Evolutionary conservation across 1,140 invertebrate species (phyloP), one percentile per base, ranked within the genome.

Genomic region (Drosophila virilis): DNA sequence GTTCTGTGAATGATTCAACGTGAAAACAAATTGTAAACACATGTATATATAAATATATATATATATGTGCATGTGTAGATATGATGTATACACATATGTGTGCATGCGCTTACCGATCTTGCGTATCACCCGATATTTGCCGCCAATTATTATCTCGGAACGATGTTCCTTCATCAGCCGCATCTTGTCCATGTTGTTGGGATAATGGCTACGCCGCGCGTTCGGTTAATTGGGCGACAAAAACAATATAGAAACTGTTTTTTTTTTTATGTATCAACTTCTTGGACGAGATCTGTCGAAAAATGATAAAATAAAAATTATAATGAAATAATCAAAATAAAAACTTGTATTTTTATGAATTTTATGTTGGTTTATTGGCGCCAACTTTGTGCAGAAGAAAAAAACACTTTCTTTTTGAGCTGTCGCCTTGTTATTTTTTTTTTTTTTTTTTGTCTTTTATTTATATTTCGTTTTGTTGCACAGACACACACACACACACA

Each of bases 81-180:
- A n/a, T n/a, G n/a, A n/a, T n/a, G n/a, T n/a, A n/a, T n/a, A n/a
- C n/a, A n/a, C n/a, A 42, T 17, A 7, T 1, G 8, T 38, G 37
- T 17, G 2, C 1, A 17, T 17, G 0, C 0, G 77, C 80, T 81
- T 77, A 92, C 94, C 99, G 91, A 99, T 99, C 95, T 99, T 99
- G 80, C 98, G 94, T 85, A 99, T 96, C 81, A 99, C 95, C 92
- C 98, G 96, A 93, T 99, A 99, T 93, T 98, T 98, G 82, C 95
- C 95, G 84, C 96, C 97, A 85, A 98, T 96, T 90, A 97, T 94
- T 92, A 97, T 95, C 91, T 97, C 96, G 80, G 93, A 77, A 55
- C 90, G 81, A 65, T 60, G 79, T 64, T 92, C 91, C 75, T 92
- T 92, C 74, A 92, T 72, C 62, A 84, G 72, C 64, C 89, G 69